Percentiles rank a stretch among this genome's conserved stretches.
Evolutionary conservation across 2,113 vertebrate genomes (phyloP).

Genomic region (Electrona antarctica): DNA sequence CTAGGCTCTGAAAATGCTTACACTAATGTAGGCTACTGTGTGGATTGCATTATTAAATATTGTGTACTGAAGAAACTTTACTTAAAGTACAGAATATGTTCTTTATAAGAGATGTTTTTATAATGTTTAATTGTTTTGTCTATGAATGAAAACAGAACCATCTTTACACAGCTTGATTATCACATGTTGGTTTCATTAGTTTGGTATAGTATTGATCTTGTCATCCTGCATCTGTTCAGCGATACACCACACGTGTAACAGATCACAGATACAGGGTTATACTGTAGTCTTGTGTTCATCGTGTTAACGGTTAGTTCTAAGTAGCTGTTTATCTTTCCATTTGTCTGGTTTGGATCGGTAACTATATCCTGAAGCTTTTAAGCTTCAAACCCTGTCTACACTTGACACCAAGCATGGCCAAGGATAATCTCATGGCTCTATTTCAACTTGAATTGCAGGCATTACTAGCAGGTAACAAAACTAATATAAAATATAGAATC

Average conservation of each 20-base stretch:
- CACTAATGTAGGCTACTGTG: neutral
- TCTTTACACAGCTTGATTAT: neutral
- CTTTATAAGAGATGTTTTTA: conserved; percentile 9
- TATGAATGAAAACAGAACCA: conserved; percentile 1
- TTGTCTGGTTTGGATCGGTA: conserved; percentile 68
- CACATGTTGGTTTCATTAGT: neutral
- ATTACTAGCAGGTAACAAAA: conserved; percentile 52
- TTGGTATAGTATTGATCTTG: too few species aligned
- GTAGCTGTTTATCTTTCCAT: conserved; percentile 60
- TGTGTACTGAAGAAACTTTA: conserved; percentile 4
- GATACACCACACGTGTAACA: too few species aligned
- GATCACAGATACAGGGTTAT: too few species aligned
- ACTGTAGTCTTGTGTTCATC: conserved; percentile 12
- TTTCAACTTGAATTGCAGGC: conserved; percentile 62
- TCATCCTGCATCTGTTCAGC: too few species aligned
- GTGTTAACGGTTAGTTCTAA: conserved; percentile 37
- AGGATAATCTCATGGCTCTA: conserved; percentile 58
- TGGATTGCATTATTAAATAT: conserved; percentile 42
- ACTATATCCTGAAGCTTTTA: conserved; percentile 65
- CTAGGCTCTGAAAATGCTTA: conserved; percentile 47
- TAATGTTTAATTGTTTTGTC: neutral
- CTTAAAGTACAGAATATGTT: conserved; percentile 20
- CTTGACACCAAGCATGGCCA: conserved; percentile 67
- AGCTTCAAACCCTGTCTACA: conserved; percentile 65
- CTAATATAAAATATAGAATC: conserved; percentile 41